Conservation (phyloP, 2,888 invertebrate genomes). For the Sinhomidia bicolor region DNA sequence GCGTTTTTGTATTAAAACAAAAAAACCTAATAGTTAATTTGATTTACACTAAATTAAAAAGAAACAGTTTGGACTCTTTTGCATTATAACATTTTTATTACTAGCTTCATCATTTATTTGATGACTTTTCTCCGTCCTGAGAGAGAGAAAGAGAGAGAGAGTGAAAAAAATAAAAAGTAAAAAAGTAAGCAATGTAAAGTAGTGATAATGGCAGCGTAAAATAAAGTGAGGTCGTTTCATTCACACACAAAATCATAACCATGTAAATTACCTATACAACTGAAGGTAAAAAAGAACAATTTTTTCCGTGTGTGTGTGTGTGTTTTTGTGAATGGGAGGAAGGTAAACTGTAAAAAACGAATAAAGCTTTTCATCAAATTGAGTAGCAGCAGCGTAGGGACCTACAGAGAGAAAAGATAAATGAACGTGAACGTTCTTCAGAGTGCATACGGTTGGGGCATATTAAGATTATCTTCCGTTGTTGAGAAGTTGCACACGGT, state of each 20-base stretch:
- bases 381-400: not conserved
- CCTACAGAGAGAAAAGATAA: not conserved
- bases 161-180: too few species aligned
- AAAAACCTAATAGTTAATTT: not conserved
- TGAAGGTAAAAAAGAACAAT: not conserved
- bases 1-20: too few species aligned
- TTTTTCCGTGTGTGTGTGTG: not conserved
- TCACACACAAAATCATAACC: not conserved
- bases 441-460: too few species aligned
- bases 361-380: constrained; percentile 14
- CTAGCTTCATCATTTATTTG: not conserved
- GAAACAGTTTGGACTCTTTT: not conserved
- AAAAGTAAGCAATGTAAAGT: too few species aligned
- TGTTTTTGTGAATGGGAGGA: not conserved
- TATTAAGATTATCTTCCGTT: too few species aligned
- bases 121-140: too few species aligned
- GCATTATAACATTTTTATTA: not conserved
- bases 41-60: constrained; percentile 17
- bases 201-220: too few species aligned
- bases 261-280: not conserved
- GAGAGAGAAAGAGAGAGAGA: too few species aligned
- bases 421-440: not conserved
- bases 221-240: not conserved
- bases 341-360: not conserved
- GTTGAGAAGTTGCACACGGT: too few species aligned